Conservation (phyloP, 2,888 invertebrate genomes). For the Selenia dentaria region DNA sequence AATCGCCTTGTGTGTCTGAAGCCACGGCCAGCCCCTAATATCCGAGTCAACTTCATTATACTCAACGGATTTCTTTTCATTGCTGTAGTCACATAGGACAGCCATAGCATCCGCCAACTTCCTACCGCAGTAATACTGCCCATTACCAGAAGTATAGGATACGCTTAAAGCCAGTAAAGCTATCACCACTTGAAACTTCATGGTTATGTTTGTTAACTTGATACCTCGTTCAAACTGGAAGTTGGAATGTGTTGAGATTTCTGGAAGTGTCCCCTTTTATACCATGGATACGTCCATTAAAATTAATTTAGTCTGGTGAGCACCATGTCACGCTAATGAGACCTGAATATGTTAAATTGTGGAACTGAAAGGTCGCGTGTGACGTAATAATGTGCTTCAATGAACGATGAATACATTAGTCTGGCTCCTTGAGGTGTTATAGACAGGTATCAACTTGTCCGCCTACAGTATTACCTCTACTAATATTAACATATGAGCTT, state of each 20-base stretch:
- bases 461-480: neutral
- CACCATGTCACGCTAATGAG: slow-evolving; percentile 27
- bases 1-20: slow-evolving; percentile 11
- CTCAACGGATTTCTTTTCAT: slow-evolving; percentile 14
- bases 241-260: slow-evolving; percentile 12
- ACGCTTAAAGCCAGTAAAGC: slow-evolving; percentile 8
- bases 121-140: slow-evolving; percentile 24
- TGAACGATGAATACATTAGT: slow-evolving; percentile 13
- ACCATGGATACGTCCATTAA: slow-evolving; percentile 16
- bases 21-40: slow-evolving; percentile 12
- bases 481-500: too few species aligned
- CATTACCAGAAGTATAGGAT: slow-evolving; percentile 4
- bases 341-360: slow-evolving; percentile 21
- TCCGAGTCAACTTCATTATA: slow-evolving; percentile 20
- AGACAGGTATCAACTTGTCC: neutral
- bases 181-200: slow-evolving; percentile 22
- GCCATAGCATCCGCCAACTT: slow-evolving; percentile 18
- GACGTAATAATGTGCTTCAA: slow-evolving; percentile 23
- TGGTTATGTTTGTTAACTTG: slow-evolving; percentile 13
- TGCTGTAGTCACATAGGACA: slow-evolving; percentile 13
- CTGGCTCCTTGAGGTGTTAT: neutral
- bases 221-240: slow-evolving; percentile 8
- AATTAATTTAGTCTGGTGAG: slow-evolving; percentile 27
- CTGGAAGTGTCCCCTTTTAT: slow-evolving; percentile 20
- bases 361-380: slow-evolving; percentile 3